Evolutionary conservation across 2,888 invertebrate species (phyloP), one percentile per base, ranked within the genome.

Genomic region (Digitonthophagus gazella): DNA sequence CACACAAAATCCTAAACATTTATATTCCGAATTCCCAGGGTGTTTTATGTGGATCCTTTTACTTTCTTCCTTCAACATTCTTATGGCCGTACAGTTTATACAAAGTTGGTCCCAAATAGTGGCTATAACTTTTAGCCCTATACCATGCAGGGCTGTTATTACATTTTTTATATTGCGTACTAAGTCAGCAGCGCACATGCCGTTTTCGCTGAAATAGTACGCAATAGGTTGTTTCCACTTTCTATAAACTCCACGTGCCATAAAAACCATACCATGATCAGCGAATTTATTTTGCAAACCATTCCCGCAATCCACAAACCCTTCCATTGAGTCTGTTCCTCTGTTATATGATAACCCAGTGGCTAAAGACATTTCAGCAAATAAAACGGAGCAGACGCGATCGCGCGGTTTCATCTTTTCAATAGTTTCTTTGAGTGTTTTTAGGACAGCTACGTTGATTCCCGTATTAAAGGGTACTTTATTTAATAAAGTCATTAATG

Each of bases 141-240:
- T n/a, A n/a, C n/a, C n/a, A n/a, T n/a, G n/a, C n/a, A n/a, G n/a
- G n/a, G n/a, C n/a, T n/a, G n/a, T n/a, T n/a, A n/a, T n/a, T n/a
- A n/a, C n/a, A n/a, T n/a, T n/a, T n/a, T n/a, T n/a, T n/a, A n/a
- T n/a, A n/a, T n/a, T n/a, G n/a, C n/a, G n/a, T n/a, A n/a, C n/a
- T n/a, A n/a, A n/a, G n/a, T 58, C 61, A 0, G 18, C 28, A 8
- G 63, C 16, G 8, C 11, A 8, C 64, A 65, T 71, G 3, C 64
- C 69, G 15, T 15, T 55, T 64, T 67, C 69, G 15, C 28, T 19
- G 56, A 70, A 70, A 28, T 64, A 64, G 55, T 55, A 71, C 0
- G 70, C 68, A 8, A 71, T 65, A 1, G 70, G 68, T 44, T 70
- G 71, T 54, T 71, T 70, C 68, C 72, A 72, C 20, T 69, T 70